Evolutionary conservation across 2,888 invertebrate species (phyloP).

Genomic region (Hofmannophila pseudospretella): DNA sequence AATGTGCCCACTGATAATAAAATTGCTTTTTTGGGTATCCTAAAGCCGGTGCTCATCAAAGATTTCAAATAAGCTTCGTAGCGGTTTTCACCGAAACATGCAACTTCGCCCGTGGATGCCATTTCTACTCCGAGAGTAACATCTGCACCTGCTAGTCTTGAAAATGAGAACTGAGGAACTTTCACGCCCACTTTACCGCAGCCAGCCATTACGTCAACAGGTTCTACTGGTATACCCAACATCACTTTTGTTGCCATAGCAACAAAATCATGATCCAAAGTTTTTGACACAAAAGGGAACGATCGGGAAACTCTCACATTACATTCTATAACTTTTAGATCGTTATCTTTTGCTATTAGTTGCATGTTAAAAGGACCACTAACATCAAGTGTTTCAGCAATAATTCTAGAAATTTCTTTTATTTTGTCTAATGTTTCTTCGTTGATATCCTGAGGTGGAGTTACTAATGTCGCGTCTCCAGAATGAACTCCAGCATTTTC

Average conservation of each 20-base stretch:
- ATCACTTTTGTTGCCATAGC: constrained; percentile 97
- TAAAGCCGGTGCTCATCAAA: constrained; percentile 98
- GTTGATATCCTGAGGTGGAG: constrained; percentile 98
- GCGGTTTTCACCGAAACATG: constrained; percentile 98
- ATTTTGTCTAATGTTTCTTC: constrained; percentile 93
- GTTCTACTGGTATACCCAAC: constrained; percentile 90
- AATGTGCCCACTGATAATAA: constrained; percentile 97
- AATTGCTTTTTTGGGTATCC: constrained; percentile 95
- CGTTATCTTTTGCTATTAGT: constrained; percentile 96
- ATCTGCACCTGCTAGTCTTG: constrained; percentile 97
- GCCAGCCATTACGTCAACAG: constrained; percentile 88
- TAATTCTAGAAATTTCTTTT: constrained; percentile 89
- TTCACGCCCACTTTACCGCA: constrained; percentile 97
- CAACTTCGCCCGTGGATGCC: constrained; percentile 99
- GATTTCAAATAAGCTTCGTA: constrained; percentile 99
- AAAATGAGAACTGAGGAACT: constrained; percentile 99
- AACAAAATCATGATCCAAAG: constrained; percentile 97
- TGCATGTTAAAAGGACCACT: constrained; percentile 99
- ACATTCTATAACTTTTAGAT: constrained; percentile 98
- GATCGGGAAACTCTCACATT: constrained; percentile 98
- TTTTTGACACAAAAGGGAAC: constrained; percentile 99
- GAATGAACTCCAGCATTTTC: constrained; percentile 99
- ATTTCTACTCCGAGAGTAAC: constrained; percentile 99
- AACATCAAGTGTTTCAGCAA: constrained; percentile 93
- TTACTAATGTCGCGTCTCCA: constrained; percentile 98